Evolutionary conservation across 2,888 invertebrate genomes (phyloP).

Genomic region (Amphipoea lucens): DNA sequence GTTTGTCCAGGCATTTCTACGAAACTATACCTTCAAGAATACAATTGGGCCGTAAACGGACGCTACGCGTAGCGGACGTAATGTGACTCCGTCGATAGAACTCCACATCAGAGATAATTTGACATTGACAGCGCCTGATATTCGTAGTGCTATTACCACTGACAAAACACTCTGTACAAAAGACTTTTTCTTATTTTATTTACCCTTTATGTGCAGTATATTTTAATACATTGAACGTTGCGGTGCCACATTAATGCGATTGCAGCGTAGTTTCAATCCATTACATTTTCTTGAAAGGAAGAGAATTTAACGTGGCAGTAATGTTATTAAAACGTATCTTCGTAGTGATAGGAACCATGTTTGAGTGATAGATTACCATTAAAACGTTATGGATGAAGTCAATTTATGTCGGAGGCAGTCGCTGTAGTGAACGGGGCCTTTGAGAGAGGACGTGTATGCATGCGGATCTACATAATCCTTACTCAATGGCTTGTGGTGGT

Average conservation of each 20-base stretch:
- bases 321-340: conserved; percentile 29
- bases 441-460: conserved; percentile 44
- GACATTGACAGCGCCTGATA: not conserved
- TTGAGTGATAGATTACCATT: conserved; percentile 38
- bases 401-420: conserved; percentile 42
- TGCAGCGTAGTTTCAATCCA: conserved; percentile 21
- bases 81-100: too few species aligned
- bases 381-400: conserved; percentile 39
- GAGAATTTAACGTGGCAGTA: conserved; percentile 7
- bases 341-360: conserved; percentile 15
- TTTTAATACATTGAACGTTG: conserved; percentile 11
- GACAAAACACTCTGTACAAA: not conserved
- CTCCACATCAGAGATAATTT: not conserved
- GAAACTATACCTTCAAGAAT: too few species aligned
- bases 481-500: conserved; percentile 43
- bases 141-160: not conserved
- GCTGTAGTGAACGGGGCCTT: conserved; percentile 26
- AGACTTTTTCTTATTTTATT: not conserved
- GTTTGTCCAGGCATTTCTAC: too few species aligned
- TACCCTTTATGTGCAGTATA: conserved; percentile 3
- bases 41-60: too few species aligned
- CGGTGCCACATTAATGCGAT: conserved; percentile 12
- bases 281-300: conserved; percentile 23
- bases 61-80: too few species aligned
- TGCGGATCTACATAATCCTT: conserved; percentile 53